Conservation (phyloP, 1,140 invertebrate genomes). For the Callitettix versicolor region DNA sequence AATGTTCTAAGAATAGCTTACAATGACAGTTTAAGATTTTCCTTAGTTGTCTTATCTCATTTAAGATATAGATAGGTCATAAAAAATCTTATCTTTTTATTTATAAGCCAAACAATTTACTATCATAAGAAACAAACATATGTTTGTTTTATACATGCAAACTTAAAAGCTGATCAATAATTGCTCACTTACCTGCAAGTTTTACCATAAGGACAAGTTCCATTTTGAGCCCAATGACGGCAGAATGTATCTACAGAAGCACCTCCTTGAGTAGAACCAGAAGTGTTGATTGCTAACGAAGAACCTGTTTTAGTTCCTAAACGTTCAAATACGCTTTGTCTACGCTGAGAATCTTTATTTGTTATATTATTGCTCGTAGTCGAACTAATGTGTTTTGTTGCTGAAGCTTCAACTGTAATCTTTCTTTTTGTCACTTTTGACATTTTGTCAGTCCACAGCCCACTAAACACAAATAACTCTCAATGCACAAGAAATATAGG, state of each 20-base stretch:
- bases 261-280: slow-evolving; percentile 25
- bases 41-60: too few species aligned
- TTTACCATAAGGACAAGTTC: slow-evolving; percentile 62
- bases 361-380: slow-evolving; percentile 3
- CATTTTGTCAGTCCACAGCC: slow-evolving; percentile 21
- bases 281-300: slow-evolving; percentile 35
- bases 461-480: slow-evolving; percentile 8
- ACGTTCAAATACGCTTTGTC: slow-evolving; percentile 68
- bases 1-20: too few species aligned
- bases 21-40: too few species aligned
- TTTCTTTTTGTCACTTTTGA: slow-evolving; percentile 25
- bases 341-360: slow-evolving; percentile 18
- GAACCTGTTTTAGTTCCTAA: slow-evolving; percentile 53
- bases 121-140: too few species aligned
- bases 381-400: slow-evolving; percentile 18
- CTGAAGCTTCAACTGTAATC: slow-evolving; percentile 16
- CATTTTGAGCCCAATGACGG: slow-evolving; percentile 61
- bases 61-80: too few species aligned
- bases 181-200: slow-evolving; percentile 47
- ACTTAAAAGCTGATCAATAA: too few species aligned
- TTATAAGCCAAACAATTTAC: too few species aligned
- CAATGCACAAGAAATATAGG: background rate
- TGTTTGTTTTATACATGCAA: too few species aligned
- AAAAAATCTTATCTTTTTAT: too few species aligned
- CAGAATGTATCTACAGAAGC: slow-evolving; percentile 44